These are phyloP conservation scores for Brachypalpus laphriformis DNA, from an alignment of 2,888 invertebrate genomes.

Conservation along the genomic window DNA sequence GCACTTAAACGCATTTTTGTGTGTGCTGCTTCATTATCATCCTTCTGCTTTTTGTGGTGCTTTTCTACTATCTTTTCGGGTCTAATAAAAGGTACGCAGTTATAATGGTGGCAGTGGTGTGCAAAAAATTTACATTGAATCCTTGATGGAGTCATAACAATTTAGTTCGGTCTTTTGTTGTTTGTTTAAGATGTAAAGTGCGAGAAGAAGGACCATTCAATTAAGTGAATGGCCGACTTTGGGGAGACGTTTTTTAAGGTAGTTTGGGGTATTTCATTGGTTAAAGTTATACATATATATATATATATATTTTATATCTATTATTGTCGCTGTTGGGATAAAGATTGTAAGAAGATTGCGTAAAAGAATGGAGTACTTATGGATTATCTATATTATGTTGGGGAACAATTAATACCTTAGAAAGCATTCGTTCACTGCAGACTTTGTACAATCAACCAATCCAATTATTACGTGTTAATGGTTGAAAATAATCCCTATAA, in stretches of 20 bases:
- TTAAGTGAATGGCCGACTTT: background rate
- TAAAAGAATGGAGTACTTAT: too few relatives aligned
- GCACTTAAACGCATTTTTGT: constrained; percentile 1
- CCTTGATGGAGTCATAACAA: constrained; percentile 11
- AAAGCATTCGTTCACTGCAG: too few relatives aligned
- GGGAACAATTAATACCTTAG: too few relatives aligned
- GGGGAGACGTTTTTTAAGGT: background rate
- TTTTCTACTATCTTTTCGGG: background rate
- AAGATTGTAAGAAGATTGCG: too few relatives aligned
- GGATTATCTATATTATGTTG: too few relatives aligned
- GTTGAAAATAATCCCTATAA: too few relatives aligned
- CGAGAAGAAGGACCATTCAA: background rate
- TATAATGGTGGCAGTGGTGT: background rate
- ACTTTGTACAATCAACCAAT: too few relatives aligned
- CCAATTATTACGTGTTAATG: too few relatives aligned
- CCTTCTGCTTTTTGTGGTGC: background rate
- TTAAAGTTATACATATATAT: too few relatives aligned
- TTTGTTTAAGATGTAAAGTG: background rate
- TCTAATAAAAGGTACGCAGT: background rate
- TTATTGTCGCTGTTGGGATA: too few relatives aligned
- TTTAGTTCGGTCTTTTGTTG: background rate
- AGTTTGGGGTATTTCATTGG: background rate
- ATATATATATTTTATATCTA: too few relatives aligned
- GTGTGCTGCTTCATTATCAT: background rate
- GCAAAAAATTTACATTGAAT: background rate